Base-by-base conservation (phyloP, 2,113 vertebrate genomes). In the Diglossa brunneiventris region DNA sequence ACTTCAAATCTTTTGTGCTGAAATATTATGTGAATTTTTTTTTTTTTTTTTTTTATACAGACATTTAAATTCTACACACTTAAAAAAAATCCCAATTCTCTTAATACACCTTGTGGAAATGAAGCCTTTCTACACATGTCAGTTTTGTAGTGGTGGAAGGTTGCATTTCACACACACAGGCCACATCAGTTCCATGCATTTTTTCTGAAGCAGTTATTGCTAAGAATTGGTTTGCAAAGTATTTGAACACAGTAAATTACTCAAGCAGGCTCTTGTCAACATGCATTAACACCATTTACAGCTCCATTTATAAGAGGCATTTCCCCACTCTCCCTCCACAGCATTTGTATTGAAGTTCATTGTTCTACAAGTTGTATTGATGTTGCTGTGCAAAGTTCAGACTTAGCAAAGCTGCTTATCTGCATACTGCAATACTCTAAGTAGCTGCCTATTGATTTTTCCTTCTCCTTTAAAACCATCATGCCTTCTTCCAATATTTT, bases 391-490 rank as follows among this genome's bases (percentile, higher is more conserved):
- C 82, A 91, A 94, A 91, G 94, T 72, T 95, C 85, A 92, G 68
- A 22, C 76, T 77, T 90, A 33, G 80, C 79, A 90, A 89, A 80
- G 69, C 86, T 88, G 93, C 77, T 89, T 87, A 95, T 97, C 95
- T 96, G 95, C 95, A 96, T 92, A 81, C 75, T 79, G 80, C 90
- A 90, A 87, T 83, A 72, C 72, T 76, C 52, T 92, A 92, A 97
- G 96, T 95, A 96, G 89, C 79, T 89, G 76, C 70, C 49, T 92
- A 97, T 95, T 97, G 96, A 97, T 96, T 97, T 97, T 92, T 73
- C 33, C 76, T 95, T 95, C 81, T 81, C 50, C 66, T 96, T 89
- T 89, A 89, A 94, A 95, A 50, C 64, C 67, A 39, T 64, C 46
- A 46, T 74, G 83, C 24, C 39, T 84, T 91, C 78, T 91, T 92